Base-by-base conservation (phyloP, 2,113 vertebrate species). In the Geococcyx californianus region DNA sequence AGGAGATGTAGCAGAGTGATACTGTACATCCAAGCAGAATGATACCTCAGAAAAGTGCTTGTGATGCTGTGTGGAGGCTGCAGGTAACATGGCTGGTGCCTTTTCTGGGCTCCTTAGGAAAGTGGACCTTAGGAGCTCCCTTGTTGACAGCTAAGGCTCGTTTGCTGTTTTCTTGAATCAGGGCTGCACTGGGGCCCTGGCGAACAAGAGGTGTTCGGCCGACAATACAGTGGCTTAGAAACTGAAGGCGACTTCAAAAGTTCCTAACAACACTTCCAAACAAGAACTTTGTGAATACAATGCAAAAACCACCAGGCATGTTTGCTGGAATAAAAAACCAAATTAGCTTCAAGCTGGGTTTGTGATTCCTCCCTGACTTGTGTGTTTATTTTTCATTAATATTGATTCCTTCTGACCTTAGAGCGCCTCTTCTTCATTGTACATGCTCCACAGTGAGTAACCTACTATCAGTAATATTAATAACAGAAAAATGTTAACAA, bases 311-410 rank as follows among this genome's bases (percentile, higher is more conserved):
- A 77, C 78, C 82, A 76, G 59, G 87, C 78, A 80, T 85, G 93
- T 94, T 94, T 96, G 59, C 68, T 86, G 78, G 78, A 95, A 95
- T 91, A 90, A 92, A 94, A 94, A 91, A 14, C 7, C 51, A 77
- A 94, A 94, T 93, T 94, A 94, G 47, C 78, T 83, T 95, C 94
- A 96, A 95, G 87, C 82, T 95, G 91, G 19, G 78, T 93, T 89
- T 95, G 87, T 93, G 84, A 96, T 95, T 95, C 72, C 84, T 93
- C 42, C 38, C 75, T 94, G 87, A 93, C 87, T 95, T 90, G 55
- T 82, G 44, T 95, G 93, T 95, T 95, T 95, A 90, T 63, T 95
- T 96, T 96, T 96, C 87, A 95, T 89, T 96, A 95, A 83, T 91
- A 95, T 59, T 96, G 84, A 91, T 94, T 95, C 82, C 38, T 93